A percentile compares a stretch with the other conserved stretches of the same genome.
Conservation (phyloP, 2,797 vertebrate species). For the Liparis tanakae region DNA sequence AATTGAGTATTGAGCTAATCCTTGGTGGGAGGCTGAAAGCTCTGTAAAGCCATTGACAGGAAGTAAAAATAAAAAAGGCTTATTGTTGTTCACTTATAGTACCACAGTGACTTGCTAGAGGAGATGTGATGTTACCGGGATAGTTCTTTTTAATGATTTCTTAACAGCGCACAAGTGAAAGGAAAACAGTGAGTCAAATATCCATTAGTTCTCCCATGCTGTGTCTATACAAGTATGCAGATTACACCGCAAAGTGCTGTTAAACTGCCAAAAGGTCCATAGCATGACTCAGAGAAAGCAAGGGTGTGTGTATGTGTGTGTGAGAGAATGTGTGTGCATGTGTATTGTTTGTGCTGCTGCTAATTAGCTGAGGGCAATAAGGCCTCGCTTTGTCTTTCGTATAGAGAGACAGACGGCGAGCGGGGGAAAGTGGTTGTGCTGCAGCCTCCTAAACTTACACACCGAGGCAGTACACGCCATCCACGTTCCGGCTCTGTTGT, state of each 20-base stretch:
- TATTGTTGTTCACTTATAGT: conserved; percentile 58
- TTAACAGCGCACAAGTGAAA: conserved; percentile 25
- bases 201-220: conserved; percentile 4
- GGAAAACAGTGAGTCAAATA: conserved; percentile 18
- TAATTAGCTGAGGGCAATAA: conserved; percentile 70
- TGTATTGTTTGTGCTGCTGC: conserved; percentile 44
- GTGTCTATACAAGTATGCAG: conserved; percentile 14
- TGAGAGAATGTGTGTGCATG: conserved; percentile 30
- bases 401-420: conserved; percentile 69
- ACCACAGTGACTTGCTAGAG: conserved; percentile 24
- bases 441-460: conserved; percentile 71
- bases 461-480: conserved; percentile 46
- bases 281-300: conserved; percentile 27
- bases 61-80: conserved; percentile 45
- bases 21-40: conserved; percentile 62
- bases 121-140: conserved; percentile 31
- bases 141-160: conserved; percentile 41
- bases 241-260: conserved; percentile 12
- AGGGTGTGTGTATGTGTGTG: conserved; percentile 10
- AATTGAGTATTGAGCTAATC: conserved; percentile 72
- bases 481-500: conserved; percentile 55
- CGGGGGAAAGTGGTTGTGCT: conserved; percentile 68
- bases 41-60: conserved; percentile 64
- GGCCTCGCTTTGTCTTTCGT: conserved; percentile 60
- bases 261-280: conserved; percentile 26